Base-by-base conservation (phyloP, 2,797 vertebrate species). In the Echiichthys vipera region DNA sequence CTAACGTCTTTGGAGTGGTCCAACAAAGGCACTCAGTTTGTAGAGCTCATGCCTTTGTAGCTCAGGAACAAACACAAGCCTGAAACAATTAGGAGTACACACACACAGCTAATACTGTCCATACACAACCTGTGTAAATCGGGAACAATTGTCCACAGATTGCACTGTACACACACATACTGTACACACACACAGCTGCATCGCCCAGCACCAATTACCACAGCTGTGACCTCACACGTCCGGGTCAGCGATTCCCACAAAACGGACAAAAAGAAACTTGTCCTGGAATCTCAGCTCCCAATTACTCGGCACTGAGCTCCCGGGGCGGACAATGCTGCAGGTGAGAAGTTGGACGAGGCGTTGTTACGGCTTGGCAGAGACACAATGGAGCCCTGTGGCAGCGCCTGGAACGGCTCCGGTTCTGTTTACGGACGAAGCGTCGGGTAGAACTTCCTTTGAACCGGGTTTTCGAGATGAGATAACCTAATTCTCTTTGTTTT, bases 181-280 rank as follows among this genome's bases (percentile, higher is more conserved):
- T 36, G 51, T 3, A 78, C 24, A 78, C 50, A 78, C 47, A 90
- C 85, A 86, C 90, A 92, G 88, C 91, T 90, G 88, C 92, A 88
- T 89, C 85, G 71, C 77, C 80, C 71, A 77, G 68, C 77, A 59
- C 81, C 85, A 92, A 91, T 92, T 91, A 92, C 80, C 80, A 86
- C 56, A 87, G 81, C 84, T 87, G 86, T 86, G 88, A 93, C 91
- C 92, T 92, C 86, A 88, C 80, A 91, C 83, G 83, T 91, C 88
- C 78, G 80, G 93, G 93, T 94, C 93, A 94, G 77, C 78, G 91
- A 87, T 88, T 92, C 84, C 79, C 72, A 85, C 80, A 72, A 81
- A 86, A 80, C 30, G 78, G 85, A 92, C 90, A 93, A 92, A 93
- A 89, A 86, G 84, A 81, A 90, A 88, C 87, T 71, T 80, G 87